phyloP scores from a whole-genome alignment of 1,140 invertebrate genomes.

The Lethrus apterus region DNA sequence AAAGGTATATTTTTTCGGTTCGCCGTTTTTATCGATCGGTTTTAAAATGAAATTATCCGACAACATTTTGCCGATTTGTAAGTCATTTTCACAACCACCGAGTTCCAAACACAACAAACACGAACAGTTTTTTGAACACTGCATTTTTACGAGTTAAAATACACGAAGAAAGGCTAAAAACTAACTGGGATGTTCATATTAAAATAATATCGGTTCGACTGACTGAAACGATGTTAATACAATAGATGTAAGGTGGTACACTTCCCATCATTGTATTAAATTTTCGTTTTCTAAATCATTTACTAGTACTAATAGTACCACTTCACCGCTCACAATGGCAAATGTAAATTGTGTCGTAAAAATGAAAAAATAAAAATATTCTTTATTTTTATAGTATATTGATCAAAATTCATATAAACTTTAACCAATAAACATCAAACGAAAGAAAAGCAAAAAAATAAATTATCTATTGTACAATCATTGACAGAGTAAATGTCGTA shows the following conservation, averaged over 20 bases:
- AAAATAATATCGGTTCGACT: not conserved
- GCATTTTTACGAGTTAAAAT: constrained; percentile 31
- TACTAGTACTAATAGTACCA: too few relatives aligned
- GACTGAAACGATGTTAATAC: constrained; percentile 1
- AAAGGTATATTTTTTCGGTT: constrained; percentile 31
- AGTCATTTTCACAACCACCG: constrained; percentile 35
- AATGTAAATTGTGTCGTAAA: too few relatives aligned
- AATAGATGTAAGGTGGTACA: constrained; percentile 2
- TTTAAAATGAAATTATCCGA: constrained; percentile 44
- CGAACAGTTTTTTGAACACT: constrained; percentile 44
- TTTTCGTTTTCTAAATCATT: constrained; percentile 12
- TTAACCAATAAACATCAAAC: too few relatives aligned
- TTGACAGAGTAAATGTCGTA: too few relatives aligned
- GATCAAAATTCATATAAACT: too few relatives aligned
- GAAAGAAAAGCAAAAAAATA: too few relatives aligned
- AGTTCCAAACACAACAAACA: constrained; percentile 46
- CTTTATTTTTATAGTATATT: too few relatives aligned
- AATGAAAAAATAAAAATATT: too few relatives aligned
- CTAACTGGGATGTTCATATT: not conserved
- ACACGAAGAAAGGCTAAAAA: not conserved
- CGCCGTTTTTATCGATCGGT: constrained; percentile 4
- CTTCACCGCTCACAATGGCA: too few relatives aligned
- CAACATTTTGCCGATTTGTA: constrained; percentile 16
- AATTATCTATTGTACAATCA: too few relatives aligned
- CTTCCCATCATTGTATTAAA: constrained; percentile 31